Conservation (phyloP, 2,888 invertebrate species). For the Drosophila mayaguana region DNA sequence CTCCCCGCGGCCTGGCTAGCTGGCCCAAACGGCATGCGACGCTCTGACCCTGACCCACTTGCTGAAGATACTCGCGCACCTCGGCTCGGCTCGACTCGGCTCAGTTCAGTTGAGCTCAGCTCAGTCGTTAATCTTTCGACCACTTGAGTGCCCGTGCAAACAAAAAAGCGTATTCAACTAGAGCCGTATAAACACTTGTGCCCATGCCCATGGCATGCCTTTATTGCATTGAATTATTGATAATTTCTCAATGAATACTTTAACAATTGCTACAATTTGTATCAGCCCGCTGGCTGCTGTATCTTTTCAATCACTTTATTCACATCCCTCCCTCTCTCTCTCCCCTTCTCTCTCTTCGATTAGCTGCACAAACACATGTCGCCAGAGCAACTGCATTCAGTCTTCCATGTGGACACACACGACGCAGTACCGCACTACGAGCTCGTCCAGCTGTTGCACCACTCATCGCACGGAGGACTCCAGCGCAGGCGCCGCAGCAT, state of each 20-base stretch:
- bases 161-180: conserved; percentile 45
- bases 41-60: conserved; percentile 77
- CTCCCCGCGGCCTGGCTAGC: conserved; percentile 1
- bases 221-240: conserved; percentile 68
- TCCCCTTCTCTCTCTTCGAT: conserved; percentile 3
- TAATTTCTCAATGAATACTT: conserved; percentile 67
- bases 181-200: conserved; percentile 63
- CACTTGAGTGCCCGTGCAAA: conserved; percentile 43
- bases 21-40: conserved; percentile 56
- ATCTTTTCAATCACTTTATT: conserved; percentile 5
- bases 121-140: conserved; percentile 66
- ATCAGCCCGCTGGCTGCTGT: conserved; percentile 44
- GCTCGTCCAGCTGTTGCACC: conserved; percentile 91
- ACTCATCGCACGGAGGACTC: conserved; percentile 73
- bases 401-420: conserved; percentile 91
- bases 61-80: conserved; percentile 62
- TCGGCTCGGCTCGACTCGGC: conserved; percentile 17
- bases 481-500: conserved; percentile 82
- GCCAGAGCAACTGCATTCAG: conserved; percentile 91
- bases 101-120: conserved; percentile 30
- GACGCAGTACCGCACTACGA: conserved; percentile 94
- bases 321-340: conserved; percentile 4
- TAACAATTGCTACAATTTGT: conserved; percentile 73
- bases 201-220: conserved; percentile 54
- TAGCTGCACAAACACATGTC: conserved; percentile 96